Evolutionary conservation across 2,797 vertebrate genomes (phyloP).

Genomic region (Limnodromus scolopaceus): DNA sequence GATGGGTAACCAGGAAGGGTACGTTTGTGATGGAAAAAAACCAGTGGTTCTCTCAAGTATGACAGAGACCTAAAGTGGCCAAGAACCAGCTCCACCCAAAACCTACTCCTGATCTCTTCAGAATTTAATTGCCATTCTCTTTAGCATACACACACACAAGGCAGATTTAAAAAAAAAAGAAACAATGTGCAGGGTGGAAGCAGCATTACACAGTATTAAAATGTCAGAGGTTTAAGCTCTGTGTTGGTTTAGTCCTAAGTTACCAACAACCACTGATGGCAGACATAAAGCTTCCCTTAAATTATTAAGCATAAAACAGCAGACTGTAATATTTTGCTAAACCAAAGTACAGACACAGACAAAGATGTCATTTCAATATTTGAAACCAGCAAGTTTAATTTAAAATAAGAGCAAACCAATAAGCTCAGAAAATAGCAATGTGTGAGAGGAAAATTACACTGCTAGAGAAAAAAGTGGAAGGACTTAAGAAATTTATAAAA

Average conservation of each 20-base stretch:
- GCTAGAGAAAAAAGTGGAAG: slow-evolving; percentile 88
- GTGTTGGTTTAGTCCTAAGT: slow-evolving; percentile 78
- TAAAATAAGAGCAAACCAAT: slow-evolving; percentile 97
- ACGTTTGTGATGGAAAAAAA: background rate
- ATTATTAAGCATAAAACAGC: slow-evolving; percentile 86
- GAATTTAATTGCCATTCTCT: slow-evolving; percentile 70
- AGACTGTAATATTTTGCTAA: slow-evolving; percentile 91
- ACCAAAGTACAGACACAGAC: slow-evolving; percentile 90
- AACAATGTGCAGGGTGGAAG: background rate
- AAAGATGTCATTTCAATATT: slow-evolving; percentile 97
- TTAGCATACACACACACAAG: background rate
- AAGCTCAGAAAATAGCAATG: slow-evolving; percentile 95
- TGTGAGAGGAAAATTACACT: slow-evolving; percentile 95
- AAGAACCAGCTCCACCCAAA: background rate
- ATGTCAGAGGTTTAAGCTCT: slow-evolving; percentile 79
- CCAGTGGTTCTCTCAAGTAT: background rate
- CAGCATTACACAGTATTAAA: slow-evolving; percentile 77
- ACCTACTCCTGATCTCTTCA: background rate
- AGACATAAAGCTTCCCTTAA: slow-evolving; percentile 82
- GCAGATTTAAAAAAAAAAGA: slow-evolving; percentile 36
- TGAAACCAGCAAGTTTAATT: slow-evolving; percentile 99
- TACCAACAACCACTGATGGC: slow-evolving; percentile 79
- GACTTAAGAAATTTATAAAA: slow-evolving; percentile 99
- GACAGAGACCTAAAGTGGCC: background rate
- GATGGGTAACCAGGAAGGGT: background rate